A percentile compares a stretch with the other conserved stretches of the same genome.
Conservation (phyloP, 2,888 invertebrate species). For the Isotomurus palustris region DNA sequence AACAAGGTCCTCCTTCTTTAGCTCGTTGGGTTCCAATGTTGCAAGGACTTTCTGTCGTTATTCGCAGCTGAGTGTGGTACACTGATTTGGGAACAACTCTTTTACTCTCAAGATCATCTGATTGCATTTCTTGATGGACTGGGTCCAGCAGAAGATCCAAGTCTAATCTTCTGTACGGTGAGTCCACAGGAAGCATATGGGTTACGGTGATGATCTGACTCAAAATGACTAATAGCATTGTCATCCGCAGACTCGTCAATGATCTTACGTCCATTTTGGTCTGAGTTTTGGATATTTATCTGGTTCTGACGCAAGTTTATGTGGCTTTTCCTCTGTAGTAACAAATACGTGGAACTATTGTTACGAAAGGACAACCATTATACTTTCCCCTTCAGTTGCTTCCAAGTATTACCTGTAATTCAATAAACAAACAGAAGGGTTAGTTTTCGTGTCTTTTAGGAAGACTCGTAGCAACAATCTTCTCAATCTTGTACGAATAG, state of each 20-base stretch:
- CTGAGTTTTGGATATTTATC: neutral
- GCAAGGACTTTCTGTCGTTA: conserved; percentile 26
- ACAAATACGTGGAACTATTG: no score
- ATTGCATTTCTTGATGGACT: conserved; percentile 30
- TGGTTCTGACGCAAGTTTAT: no score
- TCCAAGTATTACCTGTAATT: no score
- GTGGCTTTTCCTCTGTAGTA: no score
- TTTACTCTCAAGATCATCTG: conserved; percentile 26
- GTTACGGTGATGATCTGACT: conserved; percentile 9
- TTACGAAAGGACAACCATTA: no score
- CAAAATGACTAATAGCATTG: conserved; percentile 5
- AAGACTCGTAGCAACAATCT: no score
- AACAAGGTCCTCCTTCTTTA: conserved; percentile 28
- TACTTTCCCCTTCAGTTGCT: no score
- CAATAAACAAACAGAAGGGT: no score
- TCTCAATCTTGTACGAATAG: no score
- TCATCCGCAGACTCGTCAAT: neutral
- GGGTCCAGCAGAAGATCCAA: conserved; percentile 37
- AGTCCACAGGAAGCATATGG: conserved; percentile 8
- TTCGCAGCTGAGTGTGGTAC: conserved; percentile 31
- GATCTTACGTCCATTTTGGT: conserved; percentile 8
- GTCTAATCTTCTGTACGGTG: conserved; percentile 14
- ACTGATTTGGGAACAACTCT: conserved; percentile 36
- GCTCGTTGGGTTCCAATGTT: conserved; percentile 26
- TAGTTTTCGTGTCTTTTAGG: no score